Evolutionary conservation across 2,113 vertebrate species (phyloP).

Genomic region (Epinephelus cyanopodus): DNA sequence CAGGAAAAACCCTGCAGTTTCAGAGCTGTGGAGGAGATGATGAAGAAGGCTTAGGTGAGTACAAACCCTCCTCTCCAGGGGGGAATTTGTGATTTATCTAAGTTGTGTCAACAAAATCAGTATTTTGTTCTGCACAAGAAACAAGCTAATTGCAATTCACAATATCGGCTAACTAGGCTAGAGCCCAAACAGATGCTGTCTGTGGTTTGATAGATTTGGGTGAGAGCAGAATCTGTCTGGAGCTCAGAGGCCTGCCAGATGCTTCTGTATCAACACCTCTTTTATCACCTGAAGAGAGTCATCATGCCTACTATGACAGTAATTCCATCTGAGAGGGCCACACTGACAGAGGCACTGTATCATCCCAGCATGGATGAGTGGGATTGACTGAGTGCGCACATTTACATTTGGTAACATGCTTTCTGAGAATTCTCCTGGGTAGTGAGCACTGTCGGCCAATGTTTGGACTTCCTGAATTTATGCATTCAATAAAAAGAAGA

Average conservation of each 20-base stretch:
- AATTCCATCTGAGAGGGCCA: slow-evolving; percentile 80
- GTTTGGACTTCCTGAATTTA: slow-evolving; percentile 76
- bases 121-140: slow-evolving; percentile 41
- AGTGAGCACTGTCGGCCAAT: slow-evolving; percentile 51
- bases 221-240: slow-evolving; percentile 77
- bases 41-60: slow-evolving; percentile 32
- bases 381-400: slow-evolving; percentile 51
- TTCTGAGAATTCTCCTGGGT: slow-evolving; percentile 41
- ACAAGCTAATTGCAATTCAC: slow-evolving; percentile 58
- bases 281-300: slow-evolving; percentile 82
- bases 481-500: slow-evolving; percentile 70
- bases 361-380: slow-evolving; percentile 59
- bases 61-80: neutral
- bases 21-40: slow-evolving; percentile 46
- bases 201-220: slow-evolving; percentile 65
- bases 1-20: slow-evolving; percentile 68
- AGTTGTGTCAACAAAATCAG: slow-evolving; percentile 55
- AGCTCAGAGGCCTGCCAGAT: slow-evolving; percentile 73
- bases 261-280: slow-evolving; percentile 83
- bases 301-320: slow-evolving; percentile 83
- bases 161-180: slow-evolving; percentile 58
- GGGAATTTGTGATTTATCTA: slow-evolving; percentile 50
- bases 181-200: slow-evolving; percentile 49
- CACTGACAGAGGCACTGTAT: slow-evolving; percentile 72
- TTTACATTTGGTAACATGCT: slow-evolving; percentile 39